phyloP scores from a whole-genome alignment of 2,113 vertebrate species.

The Daphoenositta chrysoptera region DNA sequence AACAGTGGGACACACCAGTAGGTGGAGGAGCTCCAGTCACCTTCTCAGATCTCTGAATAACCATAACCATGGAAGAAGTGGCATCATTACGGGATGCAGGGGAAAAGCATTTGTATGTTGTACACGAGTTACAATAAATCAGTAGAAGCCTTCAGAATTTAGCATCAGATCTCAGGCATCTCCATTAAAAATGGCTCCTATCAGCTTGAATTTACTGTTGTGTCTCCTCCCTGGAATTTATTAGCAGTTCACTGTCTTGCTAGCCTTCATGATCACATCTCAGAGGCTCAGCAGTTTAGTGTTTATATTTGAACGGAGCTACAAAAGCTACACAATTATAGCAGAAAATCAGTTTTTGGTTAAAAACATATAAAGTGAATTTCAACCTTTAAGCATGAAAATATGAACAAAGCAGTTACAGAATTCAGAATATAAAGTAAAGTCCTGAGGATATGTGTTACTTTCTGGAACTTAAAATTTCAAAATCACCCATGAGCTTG shows the following conservation, averaged over 20 bases:
- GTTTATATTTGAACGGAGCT: not conserved
- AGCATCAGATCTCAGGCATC: not conserved
- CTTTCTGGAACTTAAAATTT: not conserved
- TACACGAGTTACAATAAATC: not conserved
- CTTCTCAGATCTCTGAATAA: not conserved
- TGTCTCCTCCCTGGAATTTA: not conserved
- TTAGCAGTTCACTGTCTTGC: not conserved
- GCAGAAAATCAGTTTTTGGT: not conserved
- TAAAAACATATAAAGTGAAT: not conserved
- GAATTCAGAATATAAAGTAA: not conserved
- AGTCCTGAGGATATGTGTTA: not conserved
- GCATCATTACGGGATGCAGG: not conserved
- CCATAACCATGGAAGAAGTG: not conserved
- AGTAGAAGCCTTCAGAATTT: not conserved
- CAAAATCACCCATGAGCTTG: not conserved
- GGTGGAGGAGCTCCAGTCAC: not conserved
- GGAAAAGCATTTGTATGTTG: not conserved
- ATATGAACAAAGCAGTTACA: not conserved
- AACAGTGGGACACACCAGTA: not conserved
- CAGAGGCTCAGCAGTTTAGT: not conserved
- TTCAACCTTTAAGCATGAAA: not conserved
- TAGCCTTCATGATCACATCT: not conserved
- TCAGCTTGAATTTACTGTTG: not conserved
- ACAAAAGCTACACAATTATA: not conserved
- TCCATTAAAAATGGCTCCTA: not conserved